These are phyloP conservation scores for Turritopsis rubra DNA, from an alignment of 30 jellyfish, hydroid and myxozoan genomes.

Conservation along the genomic window DNA sequence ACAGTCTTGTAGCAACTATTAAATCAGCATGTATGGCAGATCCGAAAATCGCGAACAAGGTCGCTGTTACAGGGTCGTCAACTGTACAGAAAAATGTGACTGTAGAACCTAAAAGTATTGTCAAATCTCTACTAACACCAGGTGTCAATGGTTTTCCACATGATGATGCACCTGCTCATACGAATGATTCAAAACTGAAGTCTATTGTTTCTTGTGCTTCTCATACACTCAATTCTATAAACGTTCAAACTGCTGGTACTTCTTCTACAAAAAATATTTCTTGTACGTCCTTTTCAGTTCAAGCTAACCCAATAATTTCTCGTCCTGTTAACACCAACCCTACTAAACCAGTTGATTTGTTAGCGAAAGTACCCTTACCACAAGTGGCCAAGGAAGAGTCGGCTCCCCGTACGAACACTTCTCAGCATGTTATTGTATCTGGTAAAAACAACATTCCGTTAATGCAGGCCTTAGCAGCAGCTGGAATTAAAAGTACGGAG, in stretches of 20 bases:
- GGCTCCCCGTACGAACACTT: constrained; percentile 47
- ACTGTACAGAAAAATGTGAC: not conserved
- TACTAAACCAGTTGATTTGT: not conserved
- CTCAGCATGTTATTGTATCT: constrained; percentile 24
- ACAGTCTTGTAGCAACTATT: not conserved
- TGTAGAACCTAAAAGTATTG: not conserved
- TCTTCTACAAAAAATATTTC: not conserved
- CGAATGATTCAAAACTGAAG: not conserved
- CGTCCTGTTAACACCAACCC: not conserved
- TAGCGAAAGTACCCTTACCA: constrained; percentile 39
- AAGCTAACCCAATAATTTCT: not conserved
- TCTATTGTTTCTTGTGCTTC: not conserved
- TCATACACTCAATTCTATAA: not conserved
- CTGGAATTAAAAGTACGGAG: constrained; percentile 45
- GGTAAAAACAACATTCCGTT: constrained; percentile 35
- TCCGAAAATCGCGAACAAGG: not conserved
- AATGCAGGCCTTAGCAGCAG: constrained; percentile 74
- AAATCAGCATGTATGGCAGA: not conserved
- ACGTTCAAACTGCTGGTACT: not conserved
- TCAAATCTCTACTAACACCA: not conserved
- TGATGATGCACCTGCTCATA: constrained; percentile 16
- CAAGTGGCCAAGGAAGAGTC: constrained; percentile 39
- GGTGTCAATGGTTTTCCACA: not conserved
- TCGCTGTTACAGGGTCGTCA: not conserved
- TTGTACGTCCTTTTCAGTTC: not conserved